Conservation (phyloP, 2,113 vertebrate species). For the Galbula dea region DNA sequence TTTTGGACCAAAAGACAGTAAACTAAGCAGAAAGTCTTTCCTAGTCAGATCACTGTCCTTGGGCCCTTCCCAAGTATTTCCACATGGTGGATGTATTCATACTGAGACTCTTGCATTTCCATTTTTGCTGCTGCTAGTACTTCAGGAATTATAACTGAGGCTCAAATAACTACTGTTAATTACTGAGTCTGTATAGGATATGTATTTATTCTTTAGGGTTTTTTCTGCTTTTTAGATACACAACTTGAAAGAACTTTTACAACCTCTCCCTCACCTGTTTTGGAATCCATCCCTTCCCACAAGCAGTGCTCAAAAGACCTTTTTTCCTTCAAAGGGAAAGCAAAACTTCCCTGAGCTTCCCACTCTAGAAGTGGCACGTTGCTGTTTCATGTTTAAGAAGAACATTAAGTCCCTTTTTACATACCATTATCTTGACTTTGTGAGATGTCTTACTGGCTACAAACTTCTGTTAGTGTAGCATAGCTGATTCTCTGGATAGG, state of each 20-base stretch:
- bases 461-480: background rate
- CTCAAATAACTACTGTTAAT: background rate
- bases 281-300: slow-evolving; percentile 67
- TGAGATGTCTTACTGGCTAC: no score
- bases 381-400: background rate
- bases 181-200: background rate
- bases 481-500: background rate
- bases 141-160: background rate
- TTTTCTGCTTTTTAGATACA: slow-evolving; percentile 37
- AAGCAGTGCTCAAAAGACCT: slow-evolving; percentile 93
- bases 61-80: background rate
- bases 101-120: background rate
- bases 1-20: background rate
- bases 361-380: slow-evolving; percentile 69
- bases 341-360: slow-evolving; percentile 89
- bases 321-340: slow-evolving; percentile 81
- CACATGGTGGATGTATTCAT: background rate
- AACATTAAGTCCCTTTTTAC: background rate
- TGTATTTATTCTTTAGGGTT: background rate
- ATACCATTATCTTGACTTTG: background rate
- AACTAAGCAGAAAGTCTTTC: background rate
- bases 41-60: background rate
- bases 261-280: background rate
- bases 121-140: background rate
- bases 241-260: slow-evolving; percentile 6